Percentiles rank a stretch among this genome's conserved stretches.
Conservation (phyloP, 2,888 invertebrate species). For the Cheilosia pagana region DNA sequence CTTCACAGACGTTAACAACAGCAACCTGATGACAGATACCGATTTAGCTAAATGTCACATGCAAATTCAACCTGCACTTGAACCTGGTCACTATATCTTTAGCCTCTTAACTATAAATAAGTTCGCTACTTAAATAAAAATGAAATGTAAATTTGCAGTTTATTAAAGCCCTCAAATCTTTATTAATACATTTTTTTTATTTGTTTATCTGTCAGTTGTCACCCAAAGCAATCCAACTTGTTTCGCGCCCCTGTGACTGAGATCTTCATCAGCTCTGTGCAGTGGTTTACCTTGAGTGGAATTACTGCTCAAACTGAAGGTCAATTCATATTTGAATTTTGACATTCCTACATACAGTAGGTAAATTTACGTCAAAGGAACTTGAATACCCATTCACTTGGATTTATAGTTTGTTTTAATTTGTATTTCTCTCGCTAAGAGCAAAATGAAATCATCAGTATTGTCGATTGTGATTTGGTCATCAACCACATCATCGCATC, state of each 20-base stretch:
- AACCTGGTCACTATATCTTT: not conserved
- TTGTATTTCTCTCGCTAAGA: conserved; percentile 7
- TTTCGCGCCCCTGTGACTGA: not conserved
- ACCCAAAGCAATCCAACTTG: conserved; percentile 11
- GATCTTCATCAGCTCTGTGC: not conserved
- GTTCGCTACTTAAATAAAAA: not conserved
- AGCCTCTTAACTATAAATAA: conserved; percentile 12
- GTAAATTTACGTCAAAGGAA: conserved; percentile 18
- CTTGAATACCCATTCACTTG: conserved; percentile 37
- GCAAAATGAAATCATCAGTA: conserved; percentile 43
- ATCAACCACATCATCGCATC: conserved; percentile 14
- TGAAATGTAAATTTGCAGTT: conserved; percentile 6
- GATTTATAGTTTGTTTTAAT: conserved; percentile 42
- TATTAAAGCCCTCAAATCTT: not conserved
- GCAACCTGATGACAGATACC: no score
- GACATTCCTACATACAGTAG: conserved; percentile 9
- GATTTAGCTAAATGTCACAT: not conserved
- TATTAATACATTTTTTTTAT: not conserved
- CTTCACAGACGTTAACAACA: no score
- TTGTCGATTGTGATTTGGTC: conserved; percentile 35
- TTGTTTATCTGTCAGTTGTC: conserved; percentile 2
- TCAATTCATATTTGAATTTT: conserved; percentile 37
- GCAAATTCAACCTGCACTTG: not conserved
- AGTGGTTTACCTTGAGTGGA: conserved; percentile 36
- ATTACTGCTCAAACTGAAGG: conserved; percentile 23